Percentiles rank a stretch among this genome's conserved stretches.
phyloP scores from a whole-genome alignment of 2,113 vertebrate species.

The Callaeas wilsoni region DNA sequence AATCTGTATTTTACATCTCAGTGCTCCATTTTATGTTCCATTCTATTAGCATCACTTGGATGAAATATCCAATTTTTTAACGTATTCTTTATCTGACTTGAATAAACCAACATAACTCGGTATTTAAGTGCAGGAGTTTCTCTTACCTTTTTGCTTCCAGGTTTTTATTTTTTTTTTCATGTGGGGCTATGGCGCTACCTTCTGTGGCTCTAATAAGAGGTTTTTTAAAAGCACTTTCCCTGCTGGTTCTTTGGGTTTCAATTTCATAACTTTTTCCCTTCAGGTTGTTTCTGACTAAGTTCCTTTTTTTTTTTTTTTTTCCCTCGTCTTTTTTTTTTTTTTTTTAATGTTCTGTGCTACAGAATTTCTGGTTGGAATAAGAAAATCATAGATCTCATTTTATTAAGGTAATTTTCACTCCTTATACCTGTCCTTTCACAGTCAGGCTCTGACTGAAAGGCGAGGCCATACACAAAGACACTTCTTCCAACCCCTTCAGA shows the following conservation, averaged over 20 bases:
- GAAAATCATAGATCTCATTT: neutral
- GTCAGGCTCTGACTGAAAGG: neutral
- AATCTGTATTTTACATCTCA: slow-evolving; percentile 51
- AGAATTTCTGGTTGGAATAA: neutral
- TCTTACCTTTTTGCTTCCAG: slow-evolving; percentile 45
- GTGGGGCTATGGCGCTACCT: slow-evolving; percentile 7
- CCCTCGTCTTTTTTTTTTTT: no score
- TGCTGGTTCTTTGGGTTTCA: slow-evolving; percentile 54
- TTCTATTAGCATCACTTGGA: slow-evolving; percentile 45
- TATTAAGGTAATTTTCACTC: neutral
- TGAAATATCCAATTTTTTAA: slow-evolving; percentile 49
- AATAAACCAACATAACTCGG: slow-evolving; percentile 14
- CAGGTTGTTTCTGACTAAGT: slow-evolving; percentile 4
- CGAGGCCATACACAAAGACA: neutral
- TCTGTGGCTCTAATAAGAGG: slow-evolving; percentile 56
- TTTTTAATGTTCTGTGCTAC: neutral
- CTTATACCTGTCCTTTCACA: neutral
- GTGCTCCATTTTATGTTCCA: slow-evolving; percentile 39
- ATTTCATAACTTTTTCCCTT: slow-evolving; percentile 44
- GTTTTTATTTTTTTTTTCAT: slow-evolving; percentile 58
- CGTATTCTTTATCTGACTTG: slow-evolving; percentile 23
- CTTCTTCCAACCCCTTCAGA: neutral
- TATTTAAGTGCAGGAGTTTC: neutral
- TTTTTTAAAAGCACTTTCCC: slow-evolving; percentile 19
- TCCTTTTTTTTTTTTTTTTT: neutral